Conservation (phyloP, 2,888 invertebrate genomes). For the Mycogona germanica region DNA sequence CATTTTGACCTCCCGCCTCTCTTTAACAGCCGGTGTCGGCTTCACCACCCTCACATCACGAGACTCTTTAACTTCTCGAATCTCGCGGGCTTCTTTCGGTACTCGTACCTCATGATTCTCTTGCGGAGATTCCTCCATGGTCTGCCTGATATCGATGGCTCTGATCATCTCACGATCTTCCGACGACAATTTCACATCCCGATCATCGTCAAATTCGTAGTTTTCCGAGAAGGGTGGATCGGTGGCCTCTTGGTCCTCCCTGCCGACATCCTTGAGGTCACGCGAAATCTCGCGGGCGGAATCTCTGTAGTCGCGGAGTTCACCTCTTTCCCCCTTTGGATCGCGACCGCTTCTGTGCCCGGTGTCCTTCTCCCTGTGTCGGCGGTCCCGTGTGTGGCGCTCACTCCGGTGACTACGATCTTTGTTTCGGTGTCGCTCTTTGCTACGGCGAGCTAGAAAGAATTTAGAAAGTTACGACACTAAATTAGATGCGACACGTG, state of each 20-base stretch:
- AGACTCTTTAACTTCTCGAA: conserved; percentile 23
- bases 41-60: no score
- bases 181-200: no score
- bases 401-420: conserved; percentile 21
- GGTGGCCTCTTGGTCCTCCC: conserved; percentile 13
- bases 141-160: no score
- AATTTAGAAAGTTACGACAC: no score
- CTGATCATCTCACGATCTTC: not conserved
- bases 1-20: no score
- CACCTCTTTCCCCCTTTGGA: not conserved
- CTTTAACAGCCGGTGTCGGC: no score
- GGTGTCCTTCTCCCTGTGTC: conserved; percentile 4
- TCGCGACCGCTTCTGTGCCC: not conserved
- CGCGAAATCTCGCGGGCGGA: no score
- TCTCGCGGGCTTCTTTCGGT: conserved; percentile 18
- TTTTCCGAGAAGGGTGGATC: no score
- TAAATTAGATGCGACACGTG: not conserved
- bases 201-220: no score
- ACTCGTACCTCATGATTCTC: conserved; percentile 18
- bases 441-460: conserved; percentile 17
- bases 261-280: conserved; percentile 8
- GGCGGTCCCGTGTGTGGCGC: conserved; percentile 2
- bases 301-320: not conserved
- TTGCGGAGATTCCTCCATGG: no score
- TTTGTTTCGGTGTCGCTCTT: conserved; percentile 24